Base-by-base conservation (phyloP, 2,888 invertebrate species). In the Corbicula japonica region DNA sequence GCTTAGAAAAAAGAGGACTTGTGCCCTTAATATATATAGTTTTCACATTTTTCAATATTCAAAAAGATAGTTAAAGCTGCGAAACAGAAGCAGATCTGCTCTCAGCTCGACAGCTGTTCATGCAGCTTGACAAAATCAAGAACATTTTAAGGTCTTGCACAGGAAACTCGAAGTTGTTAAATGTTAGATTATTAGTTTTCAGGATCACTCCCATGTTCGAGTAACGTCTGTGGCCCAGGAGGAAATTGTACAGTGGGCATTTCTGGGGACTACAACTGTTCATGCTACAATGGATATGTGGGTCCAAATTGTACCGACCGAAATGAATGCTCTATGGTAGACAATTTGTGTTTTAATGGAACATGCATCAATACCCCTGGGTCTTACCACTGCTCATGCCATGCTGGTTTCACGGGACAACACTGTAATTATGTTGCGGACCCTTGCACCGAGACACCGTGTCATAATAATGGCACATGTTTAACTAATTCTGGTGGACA, bases 351-450 rank as follows among this genome's bases (percentile, higher is more conserved):
- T 10, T 1, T 52, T 23, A 50, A 52, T 63, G 71, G 70, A n/a
- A 35, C 50, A 4, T 71, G 71, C 35, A 6, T 61, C 1, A 71
- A 71, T 30, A 61, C 61, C 18, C 60, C 18, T 15, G 71, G 71
- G 8, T 52, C 50, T 3, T 71, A 34, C 23, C 0, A 26, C 3
- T 71, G 71, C 38, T 10, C 15, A 1, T 71, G 71, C 23, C n/a
- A 35, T 32, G 28, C 12, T 6, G 68, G 68, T n/a, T 69, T 2
- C 12, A 28, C 38, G 2, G 68, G 68, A 5, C 30, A 1, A 32
- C n/a, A 21, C 15, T 60, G 60, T 21, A 21, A 60, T 8, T 21
- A 34, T 10, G 26, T 15, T 5, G 21, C 60, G 2, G 60, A 60
- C 38, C 21, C 60, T 5, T 60, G 60, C 38, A 12, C 12, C 35